Base-by-base conservation (phyloP, 2,888 invertebrate species). In the Eupsilia transversa region DNA sequence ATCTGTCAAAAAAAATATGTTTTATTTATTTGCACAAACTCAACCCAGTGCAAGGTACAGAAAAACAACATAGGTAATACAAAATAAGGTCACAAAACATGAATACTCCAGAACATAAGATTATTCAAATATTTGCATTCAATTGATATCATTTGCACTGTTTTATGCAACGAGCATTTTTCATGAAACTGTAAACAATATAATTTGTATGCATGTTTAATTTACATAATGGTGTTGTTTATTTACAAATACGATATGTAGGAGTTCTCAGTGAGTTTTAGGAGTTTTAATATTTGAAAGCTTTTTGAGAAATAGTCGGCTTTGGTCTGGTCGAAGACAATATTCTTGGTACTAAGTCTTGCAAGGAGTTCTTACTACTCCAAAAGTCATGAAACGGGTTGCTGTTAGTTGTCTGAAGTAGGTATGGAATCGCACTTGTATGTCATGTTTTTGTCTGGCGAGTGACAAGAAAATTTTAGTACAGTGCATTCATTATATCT, bases 121-220 rank as follows among this genome's bases (percentile, higher is more conserved):
- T 54, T 69, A 52, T 66, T 61, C 49, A 67, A 52, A 52, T 38
- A 78, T 78, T 79, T 83, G 64, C 84, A 80, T 72, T 68, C 64
- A 79, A 83, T 83, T 72, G 72, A 27, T 66, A 35, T 70, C 12
- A 33, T 54, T 79, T 60, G 43, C 60, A 52, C 52, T 43, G 43
- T 57, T 68, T 79, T 38, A 73, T 67, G 35, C 59, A 67, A 41
- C n/a, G n/a, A 17, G 14, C 12, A 70, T 66, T 65, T 81, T 74
- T 68, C 70, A 71, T 74, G 70, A 57, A 68, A 63, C 52, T 73
- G 80, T 63, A 83, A 80, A 72, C 46, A 72, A 46, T 64, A 43
- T 64, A 14, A 82, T 69, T 56, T 77, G 61, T 67, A 43, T 71
- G 57, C 63, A 67, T 46, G 14, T 23, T 17, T 46, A 3, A 63